Evolutionary conservation across 2,113 vertebrate genomes (phyloP).

Genomic region (Amphiprion percula): DNA sequence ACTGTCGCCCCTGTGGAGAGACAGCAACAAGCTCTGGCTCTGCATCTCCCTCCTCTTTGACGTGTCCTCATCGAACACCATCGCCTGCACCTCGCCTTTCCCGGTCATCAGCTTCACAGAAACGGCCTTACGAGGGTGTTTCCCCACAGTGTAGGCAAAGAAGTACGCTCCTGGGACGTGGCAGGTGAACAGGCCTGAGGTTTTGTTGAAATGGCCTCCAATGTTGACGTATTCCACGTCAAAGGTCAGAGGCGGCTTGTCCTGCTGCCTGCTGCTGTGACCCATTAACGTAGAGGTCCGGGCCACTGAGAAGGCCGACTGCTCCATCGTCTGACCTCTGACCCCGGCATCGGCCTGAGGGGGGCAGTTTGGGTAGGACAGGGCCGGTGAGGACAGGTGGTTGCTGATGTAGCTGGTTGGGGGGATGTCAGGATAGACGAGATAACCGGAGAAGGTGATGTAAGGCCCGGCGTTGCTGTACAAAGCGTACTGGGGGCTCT

Average conservation of each 20-base stretch:
- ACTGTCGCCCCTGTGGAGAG: conserved; percentile 72
- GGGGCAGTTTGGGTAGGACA: conserved; percentile 67
- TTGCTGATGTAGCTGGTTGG: conserved; percentile 71
- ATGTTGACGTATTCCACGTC: conserved; percentile 87
- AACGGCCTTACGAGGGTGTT: conserved; percentile 83
- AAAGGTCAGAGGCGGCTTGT: conserved; percentile 80
- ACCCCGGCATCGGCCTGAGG: conserved; percentile 47
- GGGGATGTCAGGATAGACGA: conserved; percentile 80
- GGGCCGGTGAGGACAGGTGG: conserved; percentile 68
- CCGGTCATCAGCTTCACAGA: conserved; percentile 87
- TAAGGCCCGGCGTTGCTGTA: conserved; percentile 86
- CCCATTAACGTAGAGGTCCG: conserved; percentile 81
- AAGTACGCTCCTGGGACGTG: conserved; percentile 81
- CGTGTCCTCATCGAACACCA: conserved; percentile 87
- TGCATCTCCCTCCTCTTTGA: conserved; percentile 85
- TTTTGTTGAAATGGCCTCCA: conserved; percentile 84
- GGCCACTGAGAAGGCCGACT: conserved; percentile 86
- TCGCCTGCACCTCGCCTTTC: conserved; percentile 83
- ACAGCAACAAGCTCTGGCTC: conserved; percentile 85
- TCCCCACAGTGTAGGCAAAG: conserved; percentile 87
- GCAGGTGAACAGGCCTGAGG: conserved; percentile 84
- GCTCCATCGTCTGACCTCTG: conserved; percentile 41
- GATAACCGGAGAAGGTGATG: conserved; percentile 86
- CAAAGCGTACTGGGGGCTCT: conserved; percentile 80
- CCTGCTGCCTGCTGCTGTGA: conserved; percentile 57